Base-by-base conservation (phyloP, 2,113 vertebrate genomes). In the Mormyrus iriodes region DNA sequence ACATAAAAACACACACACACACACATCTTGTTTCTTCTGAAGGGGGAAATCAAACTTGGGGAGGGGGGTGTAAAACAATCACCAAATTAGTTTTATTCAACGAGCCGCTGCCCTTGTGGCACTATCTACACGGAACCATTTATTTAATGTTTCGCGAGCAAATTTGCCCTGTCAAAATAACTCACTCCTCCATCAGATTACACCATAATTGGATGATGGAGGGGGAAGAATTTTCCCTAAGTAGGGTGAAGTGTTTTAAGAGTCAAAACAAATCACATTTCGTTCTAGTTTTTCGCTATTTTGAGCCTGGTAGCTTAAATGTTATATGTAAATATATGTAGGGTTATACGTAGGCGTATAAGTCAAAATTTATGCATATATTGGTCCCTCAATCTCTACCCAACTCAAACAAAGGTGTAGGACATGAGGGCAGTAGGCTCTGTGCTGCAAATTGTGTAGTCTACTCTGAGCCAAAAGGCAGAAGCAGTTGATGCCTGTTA, bases 71-170 rank as follows among this genome's bases (percentile, higher is more conserved):
- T 17, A 76, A 76, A 76, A 65, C 61, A 65, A 76, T 73, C 69
- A 49, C 83, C 21, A n/a, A 49, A 85, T 87, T 15, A 12, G 24
- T 65, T 65, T 65, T 46, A 65, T 44, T 65, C 35, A 65, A 65
- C 3, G 42, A 17, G 39, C 1, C 2, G 12, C 35, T 61, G 21
- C 53, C 55, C 53, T 49, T 49, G 83, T 8, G 35, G 86, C 35
- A 39, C 19, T 65, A 61, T 87, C 86, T 44, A 39, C 58, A 48
- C 55, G 17, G 44, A 73, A 27, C 87, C 87, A 69, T 88, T 88
- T 46, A 42, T 65, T 88, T 8, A 24, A 12, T 46, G 19, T 65
- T 87, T 65, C 65, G 55, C 9, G 24, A 65, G 53, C 35, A 58
- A 58, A 87, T 44, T 31, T 87, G 52, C 86, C 86, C 15, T 58